Evolutionary conservation across 2,113 vertebrate species (phyloP).

Genomic region (Dendropsophus ebraccatus): DNA sequence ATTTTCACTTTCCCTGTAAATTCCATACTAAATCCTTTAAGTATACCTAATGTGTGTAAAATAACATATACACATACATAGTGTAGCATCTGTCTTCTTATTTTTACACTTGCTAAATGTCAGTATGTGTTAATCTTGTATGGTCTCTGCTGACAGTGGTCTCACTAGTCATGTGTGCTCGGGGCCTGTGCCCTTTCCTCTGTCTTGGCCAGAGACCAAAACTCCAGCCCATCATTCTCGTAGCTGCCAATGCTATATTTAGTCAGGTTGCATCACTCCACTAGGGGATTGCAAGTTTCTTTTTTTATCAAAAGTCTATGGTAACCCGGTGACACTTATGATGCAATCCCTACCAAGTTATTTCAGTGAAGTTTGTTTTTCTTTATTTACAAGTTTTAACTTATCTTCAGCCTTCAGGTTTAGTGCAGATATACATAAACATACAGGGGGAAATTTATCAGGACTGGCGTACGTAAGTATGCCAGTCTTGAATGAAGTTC

Average conservation of each 20-base stretch:
- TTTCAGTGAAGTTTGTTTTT: neutral
- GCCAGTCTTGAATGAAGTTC: no score
- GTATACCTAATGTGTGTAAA: no score
- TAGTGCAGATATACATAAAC: no score
- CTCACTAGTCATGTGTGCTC: neutral
- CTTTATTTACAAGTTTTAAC: neutral
- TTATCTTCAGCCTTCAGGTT: no score
- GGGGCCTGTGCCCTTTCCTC: constrained; percentile 24
- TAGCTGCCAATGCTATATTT: neutral
- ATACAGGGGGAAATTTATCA: no score
- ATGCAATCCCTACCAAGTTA: neutral
- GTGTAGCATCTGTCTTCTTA: neutral
- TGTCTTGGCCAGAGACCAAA: constrained; percentile 31
- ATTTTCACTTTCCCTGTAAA: no score
- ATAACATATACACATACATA: no score
- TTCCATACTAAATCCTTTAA: no score
- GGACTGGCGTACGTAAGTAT: no score
- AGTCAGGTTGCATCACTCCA: constrained; percentile 19
- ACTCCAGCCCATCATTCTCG: neutral
- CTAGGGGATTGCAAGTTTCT: constrained; percentile 14
- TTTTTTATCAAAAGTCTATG: neutral
- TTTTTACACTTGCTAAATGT: constrained; percentile 19
- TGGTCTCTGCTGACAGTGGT: constrained; percentile 15
- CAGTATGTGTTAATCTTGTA: neutral
- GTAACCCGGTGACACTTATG: neutral